Evolutionary conservation across 2,113 vertebrate genomes (phyloP).

Genomic region (Pteruthius melanotis): DNA sequence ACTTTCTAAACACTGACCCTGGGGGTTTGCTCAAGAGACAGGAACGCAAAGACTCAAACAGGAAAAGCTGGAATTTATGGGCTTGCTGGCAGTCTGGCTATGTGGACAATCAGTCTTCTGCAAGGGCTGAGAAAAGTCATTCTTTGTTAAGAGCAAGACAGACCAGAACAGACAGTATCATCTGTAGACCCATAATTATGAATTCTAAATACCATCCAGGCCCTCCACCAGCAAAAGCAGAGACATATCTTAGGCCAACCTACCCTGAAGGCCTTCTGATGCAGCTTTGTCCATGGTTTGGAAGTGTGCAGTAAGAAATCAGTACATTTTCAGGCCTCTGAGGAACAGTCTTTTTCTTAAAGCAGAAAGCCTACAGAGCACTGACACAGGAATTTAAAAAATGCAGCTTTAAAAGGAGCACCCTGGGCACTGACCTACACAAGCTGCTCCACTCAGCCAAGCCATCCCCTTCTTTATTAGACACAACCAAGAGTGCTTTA

Average conservation of each 20-base stretch:
- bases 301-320: neutral
- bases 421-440: neutral
- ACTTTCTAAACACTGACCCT: neutral
- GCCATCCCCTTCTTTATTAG: neutral
- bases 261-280: neutral
- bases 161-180: neutral
- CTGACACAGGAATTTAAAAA: neutral
- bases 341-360: neutral
- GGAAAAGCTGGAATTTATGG: slow-evolving; percentile 2
- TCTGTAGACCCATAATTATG: neutral
- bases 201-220: neutral
- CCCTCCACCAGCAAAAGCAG: neutral
- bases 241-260: accelerated
- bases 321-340: neutral
- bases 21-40: neutral
- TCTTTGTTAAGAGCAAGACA: neutral
- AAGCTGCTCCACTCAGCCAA: neutral
- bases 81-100: neutral
- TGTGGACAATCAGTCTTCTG: neutral
- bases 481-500: neutral
- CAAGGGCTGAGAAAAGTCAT: neutral
- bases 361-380: neutral
- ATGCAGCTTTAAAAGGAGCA: neutral
- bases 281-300: neutral
- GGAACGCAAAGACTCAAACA: neutral